A percentile compares a stretch with the other conserved stretches of the same genome.
Conservation (phyloP, 2,113 vertebrate genomes). For the Rhynchopsitta pachyrhyncha region DNA sequence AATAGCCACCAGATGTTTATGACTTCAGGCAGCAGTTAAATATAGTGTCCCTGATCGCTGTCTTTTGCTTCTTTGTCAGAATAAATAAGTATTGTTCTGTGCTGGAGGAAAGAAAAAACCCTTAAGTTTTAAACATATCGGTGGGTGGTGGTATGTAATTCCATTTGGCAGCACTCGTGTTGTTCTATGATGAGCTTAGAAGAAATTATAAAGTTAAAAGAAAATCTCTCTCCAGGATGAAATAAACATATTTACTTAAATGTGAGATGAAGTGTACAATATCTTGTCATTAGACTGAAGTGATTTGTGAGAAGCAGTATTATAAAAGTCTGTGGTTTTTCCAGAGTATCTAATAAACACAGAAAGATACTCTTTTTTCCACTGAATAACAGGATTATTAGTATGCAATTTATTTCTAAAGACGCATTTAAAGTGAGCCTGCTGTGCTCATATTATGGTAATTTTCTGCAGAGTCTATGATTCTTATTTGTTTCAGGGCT, state of each 20-base stretch:
- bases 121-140: background rate
- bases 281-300: conserved; percentile 3
- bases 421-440: conserved; percentile 2
- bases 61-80: conserved; percentile 7
- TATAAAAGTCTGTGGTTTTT: background rate
- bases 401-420: background rate
- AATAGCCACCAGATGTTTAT: conserved; percentile 70
- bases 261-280: background rate
- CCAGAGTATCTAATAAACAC: background rate
- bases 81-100: background rate
- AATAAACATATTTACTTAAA: conserved; percentile 45
- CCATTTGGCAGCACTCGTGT: background rate
- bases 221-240: background rate
- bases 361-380: background rate
- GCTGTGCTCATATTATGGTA: background rate
- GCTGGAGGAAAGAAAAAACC: background rate
- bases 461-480: conserved; percentile 11
- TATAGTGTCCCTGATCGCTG: background rate
- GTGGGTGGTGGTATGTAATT: background rate
- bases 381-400: conserved; percentile 58
- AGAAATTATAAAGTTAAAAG: conserved; percentile 19
- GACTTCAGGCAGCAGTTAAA: conserved; percentile 60
- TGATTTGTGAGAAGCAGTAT: background rate
- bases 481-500: background rate
- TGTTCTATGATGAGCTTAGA: background rate